These are phyloP conservation scores for Pygoscelis adeliae DNA, from an alignment of 2,113 vertebrate species.

Conservation along the genomic window DNA sequence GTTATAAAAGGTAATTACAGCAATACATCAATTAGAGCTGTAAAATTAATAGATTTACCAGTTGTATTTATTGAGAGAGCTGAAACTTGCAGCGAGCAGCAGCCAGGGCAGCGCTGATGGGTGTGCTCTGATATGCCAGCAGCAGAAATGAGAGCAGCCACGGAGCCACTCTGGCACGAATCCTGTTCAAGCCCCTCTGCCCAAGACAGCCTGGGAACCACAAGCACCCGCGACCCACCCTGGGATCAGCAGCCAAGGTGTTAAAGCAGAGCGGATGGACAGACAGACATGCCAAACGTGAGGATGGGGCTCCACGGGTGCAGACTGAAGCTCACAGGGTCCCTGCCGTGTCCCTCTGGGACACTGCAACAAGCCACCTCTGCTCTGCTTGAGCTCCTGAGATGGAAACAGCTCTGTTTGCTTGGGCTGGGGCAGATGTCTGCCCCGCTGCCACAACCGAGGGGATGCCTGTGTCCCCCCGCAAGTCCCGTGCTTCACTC, in stretches of 20 bases:
- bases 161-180: accelerated
- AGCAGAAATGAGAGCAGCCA: accelerated
- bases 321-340: accelerated
- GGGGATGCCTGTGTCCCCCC: accelerated
- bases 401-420: background rate
- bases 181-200: background rate
- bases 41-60: constrained; percentile 57
- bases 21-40: constrained; percentile 59
- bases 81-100: background rate
- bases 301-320: background rate
- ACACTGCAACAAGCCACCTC: background rate
- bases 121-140: background rate
- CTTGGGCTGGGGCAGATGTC: background rate
- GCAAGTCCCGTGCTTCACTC: background rate
- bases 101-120: background rate
- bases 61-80: constrained; percentile 11
- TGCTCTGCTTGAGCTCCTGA: background rate
- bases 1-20: constrained; percentile 63
- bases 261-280: background rate
- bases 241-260: background rate
- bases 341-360: background rate
- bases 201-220: background rate
- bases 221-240: background rate
- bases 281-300: background rate
- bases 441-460: accelerated